Conservation (phyloP, 2,888 invertebrate species). For the Synergus japonicus region DNA sequence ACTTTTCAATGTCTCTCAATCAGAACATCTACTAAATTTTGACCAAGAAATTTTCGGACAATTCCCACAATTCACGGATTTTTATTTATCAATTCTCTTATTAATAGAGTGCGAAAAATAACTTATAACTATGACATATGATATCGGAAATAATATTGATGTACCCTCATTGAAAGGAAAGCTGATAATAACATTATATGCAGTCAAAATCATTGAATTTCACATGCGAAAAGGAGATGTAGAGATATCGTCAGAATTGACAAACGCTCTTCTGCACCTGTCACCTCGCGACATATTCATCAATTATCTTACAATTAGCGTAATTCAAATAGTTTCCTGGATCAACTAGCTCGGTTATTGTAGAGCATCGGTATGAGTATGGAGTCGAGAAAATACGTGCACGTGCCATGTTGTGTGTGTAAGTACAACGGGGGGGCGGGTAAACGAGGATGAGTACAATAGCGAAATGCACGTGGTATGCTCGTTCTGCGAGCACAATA, state of each 20-base stretch:
- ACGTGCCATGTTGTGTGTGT: conserved; percentile 45
- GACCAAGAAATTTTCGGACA: too few relatives aligned
- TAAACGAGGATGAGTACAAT: conserved; percentile 62
- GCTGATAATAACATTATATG: neutral
- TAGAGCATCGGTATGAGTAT: neutral
- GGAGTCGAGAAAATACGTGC: conserved; percentile 50
- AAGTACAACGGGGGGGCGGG: conserved; percentile 48
- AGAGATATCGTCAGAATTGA: conserved; percentile 1
- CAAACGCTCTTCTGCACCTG: conserved; percentile 35
- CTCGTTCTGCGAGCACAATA: conserved; percentile 60
- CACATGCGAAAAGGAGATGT: neutral
- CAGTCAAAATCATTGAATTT: conserved; percentile 2
- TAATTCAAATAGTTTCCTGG: conserved; percentile 48
- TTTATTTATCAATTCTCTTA: too few relatives aligned
- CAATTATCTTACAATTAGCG: conserved; percentile 55
- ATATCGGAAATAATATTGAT: too few relatives aligned
- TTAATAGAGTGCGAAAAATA: too few relatives aligned
- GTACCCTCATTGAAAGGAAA: neutral
- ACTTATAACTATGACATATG: too few relatives aligned
- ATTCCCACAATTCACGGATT: too few relatives aligned
- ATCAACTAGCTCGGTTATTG: conserved; percentile 17
- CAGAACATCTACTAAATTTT: too few relatives aligned
- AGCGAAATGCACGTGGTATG: conserved; percentile 61
- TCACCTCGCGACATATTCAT: conserved; percentile 42
- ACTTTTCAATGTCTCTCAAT: neutral